These are phyloP conservation scores for Darevskia nairensis DNA, from an alignment of 2,797 vertebrate genomes.

Conservation along the genomic window DNA sequence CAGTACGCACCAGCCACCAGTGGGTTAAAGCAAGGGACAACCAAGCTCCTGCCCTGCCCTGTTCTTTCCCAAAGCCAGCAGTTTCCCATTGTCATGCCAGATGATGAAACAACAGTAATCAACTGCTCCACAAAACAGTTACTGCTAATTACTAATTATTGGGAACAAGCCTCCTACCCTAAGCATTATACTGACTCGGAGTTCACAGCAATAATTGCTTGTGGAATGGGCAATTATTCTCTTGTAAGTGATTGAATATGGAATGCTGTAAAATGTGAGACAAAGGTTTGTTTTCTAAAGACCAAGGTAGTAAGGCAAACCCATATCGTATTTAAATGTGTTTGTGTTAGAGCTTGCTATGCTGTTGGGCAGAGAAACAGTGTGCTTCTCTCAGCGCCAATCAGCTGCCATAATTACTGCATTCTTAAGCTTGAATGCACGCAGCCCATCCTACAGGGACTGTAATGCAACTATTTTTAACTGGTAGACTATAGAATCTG, in stretches of 20 bases:
- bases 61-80: slow-evolving; percentile 29
- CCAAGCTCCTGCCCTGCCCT: slow-evolving; percentile 50
- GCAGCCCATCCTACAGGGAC: background rate
- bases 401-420: background rate
- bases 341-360: slow-evolving; percentile 20
- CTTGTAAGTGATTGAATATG: slow-evolving; percentile 40
- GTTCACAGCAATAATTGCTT: slow-evolving; percentile 59
- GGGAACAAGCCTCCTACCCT: slow-evolving; percentile 58
- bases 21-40: slow-evolving; percentile 47
- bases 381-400: background rate
- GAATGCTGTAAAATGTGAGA: slow-evolving; percentile 41
- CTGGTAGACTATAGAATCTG: background rate
- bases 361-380: background rate
- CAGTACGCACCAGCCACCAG: background rate
- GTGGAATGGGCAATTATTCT: slow-evolving; percentile 43
- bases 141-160: slow-evolving; percentile 72
- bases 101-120: slow-evolving; percentile 73
- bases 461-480: background rate
- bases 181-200: slow-evolving; percentile 42
- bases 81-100: slow-evolving; percentile 59
- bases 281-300: slow-evolving; percentile 41
- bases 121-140: slow-evolving; percentile 71
- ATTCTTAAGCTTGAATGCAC: background rate
- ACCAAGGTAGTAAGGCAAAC: slow-evolving; percentile 60
- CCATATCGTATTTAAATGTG: slow-evolving; percentile 45